Percentiles rank a stretch among this genome's conserved stretches.
phyloP scores from a whole-genome alignment of 2,113 vertebrate genomes.

The Syngnathoides biaculeatus region DNA sequence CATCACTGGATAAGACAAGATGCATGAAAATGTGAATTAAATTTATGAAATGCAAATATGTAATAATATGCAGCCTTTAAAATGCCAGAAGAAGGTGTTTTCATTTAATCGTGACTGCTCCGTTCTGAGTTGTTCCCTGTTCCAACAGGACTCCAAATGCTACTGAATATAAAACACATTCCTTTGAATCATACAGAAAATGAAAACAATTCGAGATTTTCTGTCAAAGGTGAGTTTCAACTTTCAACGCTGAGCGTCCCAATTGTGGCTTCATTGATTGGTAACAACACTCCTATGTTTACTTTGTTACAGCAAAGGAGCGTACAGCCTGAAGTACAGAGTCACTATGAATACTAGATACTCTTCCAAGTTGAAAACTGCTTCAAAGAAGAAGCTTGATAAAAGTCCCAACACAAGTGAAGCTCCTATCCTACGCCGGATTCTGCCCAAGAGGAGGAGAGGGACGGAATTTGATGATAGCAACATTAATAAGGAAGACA shows the following conservation, averaged over 20 bases:
- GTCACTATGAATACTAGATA: conserved; percentile 17
- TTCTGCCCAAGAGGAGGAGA: neutral
- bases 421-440: neutral
- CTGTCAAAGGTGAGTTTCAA: neutral
- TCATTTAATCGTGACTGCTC: neutral
- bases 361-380: conserved; percentile 8
- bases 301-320: conserved; percentile 30
- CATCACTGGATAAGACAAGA: neutral
- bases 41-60: neutral
- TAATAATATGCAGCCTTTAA: neutral
- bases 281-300: neutral
- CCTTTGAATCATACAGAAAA: conserved; percentile 30
- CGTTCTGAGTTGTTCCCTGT: neutral
- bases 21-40: neutral
- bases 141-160: conserved; percentile 8
- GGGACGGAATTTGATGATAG: accelerated
- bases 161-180: conserved; percentile 5
- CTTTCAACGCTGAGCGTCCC: neutral
- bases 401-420: conserved; percentile 5
- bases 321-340: conserved; percentile 31
- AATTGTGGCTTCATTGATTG: neutral
- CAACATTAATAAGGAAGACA: accelerated
- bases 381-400: neutral
- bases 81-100: neutral
- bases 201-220: neutral